These are phyloP conservation scores for Bombyx mandarina DNA, from an alignment of 1,140 invertebrate genomes.

Conservation along the genomic window DNA sequence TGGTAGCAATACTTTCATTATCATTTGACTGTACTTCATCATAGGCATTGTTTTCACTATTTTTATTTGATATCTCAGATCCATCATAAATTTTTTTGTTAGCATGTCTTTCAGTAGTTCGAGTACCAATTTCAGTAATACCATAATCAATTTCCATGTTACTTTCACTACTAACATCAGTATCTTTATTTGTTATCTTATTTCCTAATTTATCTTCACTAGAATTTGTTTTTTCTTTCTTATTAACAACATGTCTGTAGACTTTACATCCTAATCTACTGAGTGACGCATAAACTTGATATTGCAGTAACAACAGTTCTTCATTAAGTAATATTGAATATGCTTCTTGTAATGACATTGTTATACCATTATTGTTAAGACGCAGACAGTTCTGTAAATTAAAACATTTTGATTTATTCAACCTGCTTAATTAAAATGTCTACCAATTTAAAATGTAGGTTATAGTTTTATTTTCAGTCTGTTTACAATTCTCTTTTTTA, in stretches of 20 bases:
- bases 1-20: too few species aligned
- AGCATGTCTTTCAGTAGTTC: too few species aligned
- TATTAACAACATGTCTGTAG: slow-evolving; percentile 31
- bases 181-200: neutral
- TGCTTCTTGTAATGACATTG: slow-evolving; percentile 75
- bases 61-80: too few species aligned
- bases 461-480: too few species aligned
- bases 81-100: too few species aligned
- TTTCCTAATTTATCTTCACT: too few species aligned
- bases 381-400: slow-evolving; percentile 72
- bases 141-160: neutral
- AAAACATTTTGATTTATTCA: too few species aligned
- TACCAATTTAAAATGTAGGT: too few species aligned
- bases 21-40: too few species aligned
- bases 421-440: too few species aligned
- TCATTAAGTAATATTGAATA: slow-evolving; percentile 71
- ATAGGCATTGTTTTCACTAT: too few species aligned
- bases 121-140: too few species aligned
- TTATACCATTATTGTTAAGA: slow-evolving; percentile 70
- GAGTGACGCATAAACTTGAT: slow-evolving; percentile 76
- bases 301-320: slow-evolving; percentile 61
- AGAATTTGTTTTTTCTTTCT: slow-evolving; percentile 6
- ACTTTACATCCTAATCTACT: slow-evolving; percentile 72
- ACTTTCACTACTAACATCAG: neutral
- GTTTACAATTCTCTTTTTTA: slow-evolving; percentile 1